Evolutionary conservation across 2,797 vertebrate genomes (phyloP).

Genomic region (Gallinago nigripennis): DNA sequence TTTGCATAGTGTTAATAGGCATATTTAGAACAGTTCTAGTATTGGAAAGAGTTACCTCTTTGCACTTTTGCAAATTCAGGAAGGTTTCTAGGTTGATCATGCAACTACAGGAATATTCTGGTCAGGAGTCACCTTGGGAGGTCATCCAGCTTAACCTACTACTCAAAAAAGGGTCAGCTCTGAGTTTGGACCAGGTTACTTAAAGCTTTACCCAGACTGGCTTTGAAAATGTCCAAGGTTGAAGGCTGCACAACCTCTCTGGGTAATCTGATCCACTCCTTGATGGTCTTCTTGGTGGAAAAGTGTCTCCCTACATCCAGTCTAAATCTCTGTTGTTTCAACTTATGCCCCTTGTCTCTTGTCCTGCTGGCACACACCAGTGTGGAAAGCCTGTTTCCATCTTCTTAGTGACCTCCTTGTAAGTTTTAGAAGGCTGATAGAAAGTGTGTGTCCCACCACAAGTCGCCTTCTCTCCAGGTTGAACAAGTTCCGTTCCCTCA

Average conservation of each 20-base stretch:
- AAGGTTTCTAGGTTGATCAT: background rate
- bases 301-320: background rate
- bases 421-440: background rate
- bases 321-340: background rate
- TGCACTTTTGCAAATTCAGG: background rate
- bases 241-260: background rate
- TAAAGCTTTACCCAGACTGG: background rate
- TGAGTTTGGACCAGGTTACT: background rate
- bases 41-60: background rate
- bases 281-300: background rate
- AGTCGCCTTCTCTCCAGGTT: background rate
- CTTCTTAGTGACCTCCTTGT: background rate
- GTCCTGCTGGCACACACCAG: background rate
- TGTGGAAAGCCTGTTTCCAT: background rate
- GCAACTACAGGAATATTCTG: background rate
- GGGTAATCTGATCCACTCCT: background rate
- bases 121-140: background rate
- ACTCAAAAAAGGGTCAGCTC: background rate
- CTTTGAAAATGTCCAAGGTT: background rate
- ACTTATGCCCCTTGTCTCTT: accelerated
- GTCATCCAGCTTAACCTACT: background rate
- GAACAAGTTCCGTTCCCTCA: background rate
- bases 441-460: background rate
- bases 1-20: background rate
- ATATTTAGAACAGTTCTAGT: background rate